These are phyloP conservation scores for Origma solitaria DNA, from an alignment of 2,113 vertebrate species.

Conservation along the genomic window DNA sequence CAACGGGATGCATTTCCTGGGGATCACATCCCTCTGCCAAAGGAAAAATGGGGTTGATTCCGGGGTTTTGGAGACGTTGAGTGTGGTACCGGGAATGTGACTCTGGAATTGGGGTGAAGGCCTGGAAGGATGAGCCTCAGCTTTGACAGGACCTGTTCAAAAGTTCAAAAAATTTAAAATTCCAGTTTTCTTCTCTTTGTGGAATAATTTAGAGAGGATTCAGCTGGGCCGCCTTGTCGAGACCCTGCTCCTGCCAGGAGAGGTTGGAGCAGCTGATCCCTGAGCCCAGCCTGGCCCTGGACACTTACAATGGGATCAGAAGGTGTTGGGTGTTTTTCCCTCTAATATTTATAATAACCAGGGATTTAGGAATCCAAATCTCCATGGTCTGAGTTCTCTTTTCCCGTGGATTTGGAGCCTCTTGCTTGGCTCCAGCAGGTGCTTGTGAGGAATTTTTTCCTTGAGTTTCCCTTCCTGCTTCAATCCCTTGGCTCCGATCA, in stretches of 20 bases:
- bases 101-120: background rate
- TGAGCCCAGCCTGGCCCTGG: background rate
- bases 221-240: background rate
- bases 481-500: background rate
- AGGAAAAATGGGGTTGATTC: background rate
- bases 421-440: background rate
- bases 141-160: accelerated
- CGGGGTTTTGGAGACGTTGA: accelerated
- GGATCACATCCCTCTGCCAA: background rate
- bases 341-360: background rate
- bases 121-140: background rate
- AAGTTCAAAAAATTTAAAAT: too few relatives aligned
- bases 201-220: background rate
- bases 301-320: background rate
- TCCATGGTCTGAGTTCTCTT: too few relatives aligned
- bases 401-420: background rate
- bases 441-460: background rate
- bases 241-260: background rate
- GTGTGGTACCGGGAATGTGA: accelerated
- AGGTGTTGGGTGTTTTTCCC: background rate
- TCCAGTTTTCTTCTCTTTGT: background rate
- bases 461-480: background rate
- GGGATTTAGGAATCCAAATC: background rate
- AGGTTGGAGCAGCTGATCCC: background rate
- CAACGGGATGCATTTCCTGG: accelerated